A percentile compares a stretch with the other conserved stretches of the same genome.
Evolutionary conservation across 1,140 invertebrate genomes (phyloP).

Genomic region (Vollenhovia emeryi): DNA sequence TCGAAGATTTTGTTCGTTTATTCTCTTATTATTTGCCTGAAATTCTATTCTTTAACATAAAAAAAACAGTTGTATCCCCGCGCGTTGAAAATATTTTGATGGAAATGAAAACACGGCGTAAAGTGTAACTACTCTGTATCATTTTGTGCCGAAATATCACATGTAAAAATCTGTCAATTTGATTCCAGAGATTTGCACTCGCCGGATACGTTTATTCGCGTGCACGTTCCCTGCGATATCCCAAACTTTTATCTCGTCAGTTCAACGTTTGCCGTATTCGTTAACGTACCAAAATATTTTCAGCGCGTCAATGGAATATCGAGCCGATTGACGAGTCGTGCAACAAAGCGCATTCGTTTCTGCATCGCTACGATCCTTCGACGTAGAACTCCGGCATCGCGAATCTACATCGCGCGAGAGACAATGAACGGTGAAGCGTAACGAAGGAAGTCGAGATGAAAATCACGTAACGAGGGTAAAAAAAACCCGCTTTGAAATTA

Average conservation of each 20-base stretch:
- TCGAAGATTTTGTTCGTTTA: not conserved
- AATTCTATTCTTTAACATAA: not conserved
- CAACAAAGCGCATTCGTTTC: not conserved
- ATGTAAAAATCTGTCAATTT: conserved; percentile 5
- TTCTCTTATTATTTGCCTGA: not conserved
- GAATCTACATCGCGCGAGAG: conserved; percentile 31
- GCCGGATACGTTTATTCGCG: not conserved
- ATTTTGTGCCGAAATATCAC: not conserved
- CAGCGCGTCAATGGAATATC: conserved; percentile 12
- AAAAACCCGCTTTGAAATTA: conserved; percentile 48
- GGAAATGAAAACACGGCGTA: not conserved
- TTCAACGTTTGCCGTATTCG: conserved; percentile 6
- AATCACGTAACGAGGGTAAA: conserved; percentile 53
- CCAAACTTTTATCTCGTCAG: not conserved
- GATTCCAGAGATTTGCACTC: not conserved
- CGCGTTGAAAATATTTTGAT: not conserved
- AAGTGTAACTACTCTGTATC: not conserved
- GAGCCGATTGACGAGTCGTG: not conserved
- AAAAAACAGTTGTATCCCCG: not conserved
- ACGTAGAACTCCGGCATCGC: conserved; percentile 12
- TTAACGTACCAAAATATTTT: conserved; percentile 33
- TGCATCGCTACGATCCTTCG: not conserved
- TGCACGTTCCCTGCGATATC: not conserved
- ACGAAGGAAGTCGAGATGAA: conserved; percentile 59
- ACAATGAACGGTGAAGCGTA: conserved; percentile 59